Evolutionary conservation across 2,888 invertebrate species (phyloP), one percentile per base, ranked within the genome.

Genomic region (Andrena marginata): DNA sequence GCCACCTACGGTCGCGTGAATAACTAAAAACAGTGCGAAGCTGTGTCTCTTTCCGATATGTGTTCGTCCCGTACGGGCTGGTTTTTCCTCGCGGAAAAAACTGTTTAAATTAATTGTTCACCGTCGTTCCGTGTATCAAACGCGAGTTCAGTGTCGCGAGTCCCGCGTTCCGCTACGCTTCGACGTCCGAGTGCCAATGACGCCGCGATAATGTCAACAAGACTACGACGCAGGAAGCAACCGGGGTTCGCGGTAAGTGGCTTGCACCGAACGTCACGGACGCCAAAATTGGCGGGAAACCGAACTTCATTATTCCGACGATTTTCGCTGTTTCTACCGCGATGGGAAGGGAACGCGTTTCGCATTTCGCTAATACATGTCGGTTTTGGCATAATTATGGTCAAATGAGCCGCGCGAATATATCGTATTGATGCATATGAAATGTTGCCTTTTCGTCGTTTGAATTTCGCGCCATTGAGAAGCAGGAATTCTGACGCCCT

Each of bases 21-120:
- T n/a, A 31, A 49, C 49, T 56, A 51, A 0, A 48, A 33, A 26
- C 49, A 20, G 49, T 59, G 49, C 72, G 71, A 81, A 82, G n/a
- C 31, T 31, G 23, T 64, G 59, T 77, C 67, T 63, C 48, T 60
- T 51, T 76, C 35, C 84, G 85, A 86, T 86, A 86, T 84, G 87
- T 86, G 68, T 79, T 60, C 80, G 29, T 78, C 59, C 65, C 72
- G 63, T 84, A 80, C 64, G 67, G 33, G 56, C 5, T 20, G 54
- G 20, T 23, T 29, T 10, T 69, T 16, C 16, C 20, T 49, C 48
- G 31, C 35, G 23, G 13, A 7, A 23, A 51, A 51, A 62, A 79
- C 29, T 20, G n/a, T 71, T 26, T 29, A 20, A n/a, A 31, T 10
- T 8, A 56, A 35, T 54, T 35, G 4, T 51, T 20, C 8, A 56